Base-by-base conservation (phyloP, 2,888 invertebrate genomes). In the Ditula angustiorana region DNA sequence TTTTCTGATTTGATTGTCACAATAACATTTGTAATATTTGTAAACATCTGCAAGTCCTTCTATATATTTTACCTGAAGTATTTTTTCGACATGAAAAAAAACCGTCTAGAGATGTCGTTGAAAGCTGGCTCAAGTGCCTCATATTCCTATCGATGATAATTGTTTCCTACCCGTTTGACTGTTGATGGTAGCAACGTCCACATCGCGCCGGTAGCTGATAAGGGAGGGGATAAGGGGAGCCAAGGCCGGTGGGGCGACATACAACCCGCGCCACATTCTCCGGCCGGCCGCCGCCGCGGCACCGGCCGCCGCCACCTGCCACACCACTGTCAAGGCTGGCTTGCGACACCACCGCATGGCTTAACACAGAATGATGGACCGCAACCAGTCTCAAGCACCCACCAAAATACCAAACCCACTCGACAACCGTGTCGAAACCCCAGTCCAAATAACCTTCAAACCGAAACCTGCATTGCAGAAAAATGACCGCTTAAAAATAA, bases 291-390 rank as follows among this genome's bases (percentile, higher is more conserved):
- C 41, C 41, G 41, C 41, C 41, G 35, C 35, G 13, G 35, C 35
- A 37, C 35, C 79, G 78, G 73, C 70, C 71, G 75, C 74, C 74
- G 69, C 71, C 83, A 83, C 81, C 81, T 82, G 85, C 81, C 80
- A 80, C 83, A 79, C 83, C 88, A 91, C 81, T 91, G 92, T 85
- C 92, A 92, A 91, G 92, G 92, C 86, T 90, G 78, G 70, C 80
- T 91, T 91, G 86, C 87, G 88, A 88, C 86, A 90, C 77, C 76
- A 60, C 70, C 74, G 77, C 82, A 77, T 74, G 75, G 69, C 71
- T 75, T 76, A 72, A 75, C 74, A 74, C 68, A 58, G 68, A 65
- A 71, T 68, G 69, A 69, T 71, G 67, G 69, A 69, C 69, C 67
- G 69, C 67, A 67, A 60, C 41, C 41, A 41, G 19, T 41, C 41